Evolutionary conservation across 2,113 vertebrate genomes (phyloP), one percentile per base, ranked within the genome.

Genomic region (Numenius arquata): DNA sequence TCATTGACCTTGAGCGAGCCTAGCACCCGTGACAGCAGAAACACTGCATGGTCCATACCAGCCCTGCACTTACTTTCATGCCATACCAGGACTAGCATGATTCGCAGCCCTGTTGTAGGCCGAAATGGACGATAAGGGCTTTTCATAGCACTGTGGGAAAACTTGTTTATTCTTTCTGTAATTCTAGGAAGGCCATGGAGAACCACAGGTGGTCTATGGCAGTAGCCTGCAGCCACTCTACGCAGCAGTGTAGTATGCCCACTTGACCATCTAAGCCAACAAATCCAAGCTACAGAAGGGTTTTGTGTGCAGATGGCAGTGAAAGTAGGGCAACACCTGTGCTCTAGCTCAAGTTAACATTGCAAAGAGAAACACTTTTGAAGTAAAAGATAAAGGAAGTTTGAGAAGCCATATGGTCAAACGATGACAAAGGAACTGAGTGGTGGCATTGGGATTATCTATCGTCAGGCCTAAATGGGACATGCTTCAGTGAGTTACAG

Each of bases 321-420:
- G 75, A 38, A 95, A 90, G 84, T 92, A 96, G 94, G 96, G 83
- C 76, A 96, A 75, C 92, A 96, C 90, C 86, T 89, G 93, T 79
- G 80, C 87, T 92, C 73, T 78, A 87, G 67, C 79, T 90, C 48
- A 90, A 79, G 72, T 65, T 68, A 88, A 89, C 85, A 48, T 2
- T 81, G 65, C 40, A 68, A 71, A 89, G 62, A 88, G n/a, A 77
- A 96, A 85, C 52, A 22, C 15, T 84, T 78, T 20, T 48, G 68
- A 92, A 74, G 47, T 48, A 81, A 78, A 5, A 83, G 63, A 76
- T 73, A 56, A 77, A 88, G 38, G 68, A 95, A 63, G 7, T 48
- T 85, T 70, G 58, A 79, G 55, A 90, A 74, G 55, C 75, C 59
- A 50, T 77, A 90, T 45, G 85, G 88, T 34, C 19, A 81, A 72